A percentile compares a stretch with the other conserved stretches of the same genome.
Evolutionary conservation across 2,113 vertebrate species (phyloP).

Genomic region (western clawed frog (Xenopus tropicalis)): UCB_Xtro_10.0 CM004448.2:91438001-91438500

Average conservation of each 20-base stretch:
- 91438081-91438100: background rate
- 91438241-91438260: constrained; percentile 28
- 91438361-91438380: background rate
- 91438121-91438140: background rate
- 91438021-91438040: too few relatives aligned
- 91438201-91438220: constrained; percentile 2
- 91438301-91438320: constrained; percentile 6
- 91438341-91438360: background rate
- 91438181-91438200: constrained; percentile 2
- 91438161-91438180: background rate
- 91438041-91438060: background rate
- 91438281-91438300: background rate
- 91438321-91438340: constrained; percentile 7
- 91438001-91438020: too few relatives aligned
- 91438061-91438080: background rate
- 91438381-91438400: constrained; percentile 13
- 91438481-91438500: too few relatives aligned
- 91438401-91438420: background rate
- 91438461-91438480: too few relatives aligned
- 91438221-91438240: background rate
- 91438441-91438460: too few relatives aligned
- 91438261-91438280: constrained; percentile 28
- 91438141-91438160: background rate
- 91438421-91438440: background rate
- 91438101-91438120: background rate